Base-by-base conservation (phyloP, 2,113 vertebrate genomes). In the Xenopus laevis region DNA sequence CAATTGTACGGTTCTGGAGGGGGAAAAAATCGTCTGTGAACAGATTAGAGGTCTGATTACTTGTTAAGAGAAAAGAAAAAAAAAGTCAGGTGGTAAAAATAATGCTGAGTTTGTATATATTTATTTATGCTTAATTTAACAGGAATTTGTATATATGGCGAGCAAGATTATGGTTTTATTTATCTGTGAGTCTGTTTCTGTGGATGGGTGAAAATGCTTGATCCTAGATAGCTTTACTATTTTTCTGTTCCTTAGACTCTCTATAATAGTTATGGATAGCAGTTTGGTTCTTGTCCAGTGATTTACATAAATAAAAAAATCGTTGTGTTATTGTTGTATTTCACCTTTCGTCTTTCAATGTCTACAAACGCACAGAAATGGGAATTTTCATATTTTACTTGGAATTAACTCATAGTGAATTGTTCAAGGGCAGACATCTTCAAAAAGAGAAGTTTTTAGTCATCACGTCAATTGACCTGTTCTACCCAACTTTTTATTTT, bases 81-180 rank as follows among this genome's bases (percentile, higher is more conserved):
- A 87, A 86, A 81, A 84, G 82, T 71, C 79, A 82, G 65, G 82
- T 84, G 87, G 81, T 89, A 83, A 86, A 88, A 87, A 92, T 92
- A 88, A 80, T 91, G 94, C 95, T 95, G 92, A 96, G 94, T 96
- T 95, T 98, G 96, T 98, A 98, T 90, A 99, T 98, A 99, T 97
- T 98, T 96, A 99, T 98, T 99, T 99, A 98, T 97, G 94, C 92
- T 95, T 96, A 98, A 97, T 98, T 98, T 98, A 98, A 95, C 83
- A 92, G 91, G 93, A 93, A 95, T 93, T 92, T 97, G 95, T 98
- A 98, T 96, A 98, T 97, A 96, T 86, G 94, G 93, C 93, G 89
- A 91, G 88, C 93, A 94, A 93, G 92, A 93, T 91, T 92, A 94
- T 88, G 88, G 92, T 89, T 90, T 95, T 96, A 96, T 98, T 95